Evolutionary conservation across 2,888 invertebrate genomes (phyloP), one percentile per base, ranked within the genome.

Genomic region (Drosophila multiciliata): DNA sequence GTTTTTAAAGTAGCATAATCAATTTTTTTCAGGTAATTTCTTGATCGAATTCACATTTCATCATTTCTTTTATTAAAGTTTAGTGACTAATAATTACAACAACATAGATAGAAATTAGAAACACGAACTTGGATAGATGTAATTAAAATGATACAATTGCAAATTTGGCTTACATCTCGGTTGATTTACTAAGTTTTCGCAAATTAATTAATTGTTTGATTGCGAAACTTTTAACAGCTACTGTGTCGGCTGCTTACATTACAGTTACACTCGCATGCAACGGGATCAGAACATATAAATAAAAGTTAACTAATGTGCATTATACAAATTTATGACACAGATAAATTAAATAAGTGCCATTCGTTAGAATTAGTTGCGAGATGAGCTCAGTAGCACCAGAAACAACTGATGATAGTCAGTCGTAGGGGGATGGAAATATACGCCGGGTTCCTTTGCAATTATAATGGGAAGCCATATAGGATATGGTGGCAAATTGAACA

Each of bases 331-430:
- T 73, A 85, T 89, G 82, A 75, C 85, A 68, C 72, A 78, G 82
- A 78, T 66, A 89, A 89, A 87, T 85, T 75, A 89, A 87, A 85
- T 73, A 87, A 78, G 82, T 70, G 83, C 61, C 70, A 89, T 85
- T 89, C 83, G 83, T 89, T 84, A 80, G 75, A 67, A 80, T 84
- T 85, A 89, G 65, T 80, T 45, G 61, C 69, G 70, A 77, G 84
- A 89, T 84, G 84, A 87, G 78, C 70, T 73, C 66, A 55, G 63
- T 50, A 48, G 52, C 63, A 15, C 40, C 26, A 35, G n/a, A 12
- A 26, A 38, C 54, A 58, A 53, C 55, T 63, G 59, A 33, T 68
- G 61, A 45, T 71, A 52, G 45, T 69, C 54, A 15, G 6, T 38
- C 7, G 12, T 4, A 23, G 26, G 55, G 4, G 29, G 12, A 7